A percentile compares a stretch with the other conserved stretches of the same genome.
Conservation (phyloP, 2,888 invertebrate species). For the Ectemnius lituratus region DNA sequence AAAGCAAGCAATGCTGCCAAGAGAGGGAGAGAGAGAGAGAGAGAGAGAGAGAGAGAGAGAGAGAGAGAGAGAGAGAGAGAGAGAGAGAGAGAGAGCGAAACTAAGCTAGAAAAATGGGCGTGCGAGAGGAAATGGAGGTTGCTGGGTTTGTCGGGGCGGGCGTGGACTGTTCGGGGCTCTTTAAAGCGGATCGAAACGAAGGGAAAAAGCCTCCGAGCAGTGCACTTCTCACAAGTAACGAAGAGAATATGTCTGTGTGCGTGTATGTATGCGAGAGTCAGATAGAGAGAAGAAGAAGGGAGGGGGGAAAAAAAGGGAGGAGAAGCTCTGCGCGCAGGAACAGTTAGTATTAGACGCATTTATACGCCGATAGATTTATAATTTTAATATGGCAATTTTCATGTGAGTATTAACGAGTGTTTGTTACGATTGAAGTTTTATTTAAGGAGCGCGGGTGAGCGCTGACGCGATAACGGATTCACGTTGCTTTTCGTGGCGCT, state of each 20-base stretch:
- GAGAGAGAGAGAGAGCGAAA: slow-evolving; percentile 13
- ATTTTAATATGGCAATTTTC: slow-evolving; percentile 66
- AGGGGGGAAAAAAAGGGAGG: not conserved
- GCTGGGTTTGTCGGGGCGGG: slow-evolving; percentile 5
- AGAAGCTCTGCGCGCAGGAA: slow-evolving; percentile 51
- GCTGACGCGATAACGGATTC: slow-evolving; percentile 26
- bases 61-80: too few relatives aligned
- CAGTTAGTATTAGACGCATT: slow-evolving; percentile 72
- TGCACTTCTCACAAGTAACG: not conserved
- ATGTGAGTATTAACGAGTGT: slow-evolving; percentile 61
- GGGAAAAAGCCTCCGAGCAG: not conserved
- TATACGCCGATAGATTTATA: slow-evolving; percentile 66
- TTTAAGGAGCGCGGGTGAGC: slow-evolving; percentile 46
- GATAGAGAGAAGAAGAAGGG: not conserved
- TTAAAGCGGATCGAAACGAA: slow-evolving; percentile 1
- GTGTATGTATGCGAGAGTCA: slow-evolving; percentile 9
- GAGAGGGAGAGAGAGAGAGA: too few relatives aligned
- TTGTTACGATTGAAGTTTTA: slow-evolving; percentile 60
- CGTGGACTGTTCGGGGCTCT: not conserved
- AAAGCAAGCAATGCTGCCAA: not conserved
- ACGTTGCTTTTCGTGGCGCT: slow-evolving; percentile 32
- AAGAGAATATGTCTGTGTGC: slow-evolving; percentile 6
- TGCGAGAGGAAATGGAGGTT: slow-evolving; percentile 2
- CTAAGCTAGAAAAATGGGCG: not conserved
- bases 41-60: too few relatives aligned